Conservation (phyloP, 2,888 invertebrate species). For the Deladenus siricidicola region DNA sequence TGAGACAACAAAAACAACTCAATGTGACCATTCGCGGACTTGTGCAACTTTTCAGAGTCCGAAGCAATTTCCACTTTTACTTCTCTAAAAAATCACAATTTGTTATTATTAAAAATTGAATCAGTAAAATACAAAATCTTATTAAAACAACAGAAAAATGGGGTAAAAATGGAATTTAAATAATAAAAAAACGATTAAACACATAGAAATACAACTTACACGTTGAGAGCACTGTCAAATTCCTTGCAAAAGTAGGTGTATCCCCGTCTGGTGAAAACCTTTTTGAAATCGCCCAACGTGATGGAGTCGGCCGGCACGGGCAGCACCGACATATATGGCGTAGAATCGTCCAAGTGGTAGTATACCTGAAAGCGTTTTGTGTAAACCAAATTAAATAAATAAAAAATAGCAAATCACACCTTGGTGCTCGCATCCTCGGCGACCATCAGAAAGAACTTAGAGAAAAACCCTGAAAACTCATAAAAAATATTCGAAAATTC, state of each 20-base stretch:
- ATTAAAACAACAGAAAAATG: too few relatives aligned
- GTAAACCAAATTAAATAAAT: too few relatives aligned
- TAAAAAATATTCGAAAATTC: too few relatives aligned
- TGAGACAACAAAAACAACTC: conserved; percentile 38
- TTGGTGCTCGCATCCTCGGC: not conserved
- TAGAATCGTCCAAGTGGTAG: conserved; percentile 48
- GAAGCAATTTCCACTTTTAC: conserved; percentile 41
- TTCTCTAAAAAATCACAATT: conserved; percentile 26
- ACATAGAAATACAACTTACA: conserved; percentile 19
- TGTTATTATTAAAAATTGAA: not conserved
- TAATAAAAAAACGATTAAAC: not conserved
- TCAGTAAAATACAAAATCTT: too few relatives aligned
- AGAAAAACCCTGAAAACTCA: too few relatives aligned
- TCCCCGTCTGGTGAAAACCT: conserved; percentile 37
- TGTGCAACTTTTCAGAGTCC: conserved; percentile 29
- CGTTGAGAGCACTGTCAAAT: conserved; percentile 37
- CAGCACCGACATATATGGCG: conserved; percentile 41
- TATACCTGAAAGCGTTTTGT: conserved; percentile 24
- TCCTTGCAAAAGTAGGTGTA: conserved; percentile 45
- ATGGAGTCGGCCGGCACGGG: conserved; percentile 29
- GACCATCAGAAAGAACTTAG: not conserved
- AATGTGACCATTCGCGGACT: conserved; percentile 37
- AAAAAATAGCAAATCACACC: too few relatives aligned
- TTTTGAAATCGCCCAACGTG: conserved; percentile 44
- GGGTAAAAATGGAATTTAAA: not conserved